A percentile compares a stretch with the other conserved stretches of the same genome.
Evolutionary conservation across 2,113 vertebrate species (phyloP).

Genomic region (Cyprinodon variegatus): DNA sequence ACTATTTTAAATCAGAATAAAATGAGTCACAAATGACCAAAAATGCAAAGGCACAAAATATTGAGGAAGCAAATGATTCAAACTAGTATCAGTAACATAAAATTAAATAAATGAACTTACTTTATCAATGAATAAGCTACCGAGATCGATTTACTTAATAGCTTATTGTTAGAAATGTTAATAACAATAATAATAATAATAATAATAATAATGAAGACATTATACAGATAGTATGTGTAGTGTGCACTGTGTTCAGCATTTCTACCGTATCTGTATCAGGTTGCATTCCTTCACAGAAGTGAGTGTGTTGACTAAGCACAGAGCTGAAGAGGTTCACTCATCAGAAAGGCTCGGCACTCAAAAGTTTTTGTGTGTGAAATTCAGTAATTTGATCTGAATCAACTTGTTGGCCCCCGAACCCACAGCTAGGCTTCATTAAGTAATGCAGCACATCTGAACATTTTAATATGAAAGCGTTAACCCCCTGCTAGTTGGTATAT

Average conservation of each 20-base stretch:
- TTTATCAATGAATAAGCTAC: neutral
- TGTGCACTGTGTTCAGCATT: neutral
- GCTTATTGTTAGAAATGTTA: neutral
- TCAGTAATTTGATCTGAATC: constrained; percentile 48
- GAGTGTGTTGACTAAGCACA: constrained; percentile 24
- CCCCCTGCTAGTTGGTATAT: no score
- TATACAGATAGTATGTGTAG: neutral
- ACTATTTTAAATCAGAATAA: neutral
- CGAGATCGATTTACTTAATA: neutral
- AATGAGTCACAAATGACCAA: neutral
- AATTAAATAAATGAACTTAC: neutral
- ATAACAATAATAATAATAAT: no score
- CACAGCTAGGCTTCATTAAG: constrained; percentile 3
- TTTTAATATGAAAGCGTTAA: constrained; percentile 4
- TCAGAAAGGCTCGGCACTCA: constrained; percentile 23
- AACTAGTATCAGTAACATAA: neutral
- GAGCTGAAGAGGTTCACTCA: constrained; percentile 20
- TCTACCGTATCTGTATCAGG: constrained; percentile 11
- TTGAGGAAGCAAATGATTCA: neutral
- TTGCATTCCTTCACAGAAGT: constrained; percentile 8
- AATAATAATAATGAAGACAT: no score
- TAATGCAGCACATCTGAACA: neutral
- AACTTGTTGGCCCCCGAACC: constrained; percentile 30
- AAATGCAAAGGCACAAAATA: neutral
- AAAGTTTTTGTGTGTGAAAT: constrained; percentile 38